Conservation (phyloP, 2,888 invertebrate genomes). For the Limnephilus rhombicus region DNA sequence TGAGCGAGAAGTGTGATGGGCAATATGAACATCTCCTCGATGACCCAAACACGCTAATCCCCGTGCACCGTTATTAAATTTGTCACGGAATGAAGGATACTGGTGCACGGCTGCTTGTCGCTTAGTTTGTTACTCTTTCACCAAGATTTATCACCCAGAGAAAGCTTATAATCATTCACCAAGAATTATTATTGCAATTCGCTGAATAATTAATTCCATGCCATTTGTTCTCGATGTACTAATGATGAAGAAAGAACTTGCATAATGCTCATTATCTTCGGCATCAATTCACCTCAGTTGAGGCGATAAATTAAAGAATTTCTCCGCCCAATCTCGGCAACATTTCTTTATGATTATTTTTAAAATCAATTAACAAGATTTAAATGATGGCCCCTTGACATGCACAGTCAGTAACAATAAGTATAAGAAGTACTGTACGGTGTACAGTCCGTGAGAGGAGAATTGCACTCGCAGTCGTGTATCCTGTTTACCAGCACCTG, state of each 20-base stretch:
- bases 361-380: slow-evolving; percentile 50
- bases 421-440: too few relatives aligned
- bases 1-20: slow-evolving; percentile 37
- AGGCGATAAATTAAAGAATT: slow-evolving; percentile 33
- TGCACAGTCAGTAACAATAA: slow-evolving; percentile 18
- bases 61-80: slow-evolving; percentile 43
- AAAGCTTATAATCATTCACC: background rate
- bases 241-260: slow-evolving; percentile 3
- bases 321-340: slow-evolving; percentile 14
- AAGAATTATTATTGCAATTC: background rate
- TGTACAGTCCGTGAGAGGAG: slow-evolving; percentile 22
- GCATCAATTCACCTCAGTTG: slow-evolving; percentile 24
- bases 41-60: slow-evolving; percentile 4
- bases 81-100: slow-evolving; percentile 39
- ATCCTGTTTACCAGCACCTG: slow-evolving; percentile 2
- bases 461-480: slow-evolving; percentile 28
- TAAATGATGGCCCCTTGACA: slow-evolving; percentile 50
- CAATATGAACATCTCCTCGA: slow-evolving; percentile 32
- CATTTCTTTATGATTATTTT: slow-evolving; percentile 42
- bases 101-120: slow-evolving; percentile 24
- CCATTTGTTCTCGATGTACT: slow-evolving; percentile 33
- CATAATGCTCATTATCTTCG: background rate
- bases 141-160: background rate
- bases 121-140: slow-evolving; percentile 4
- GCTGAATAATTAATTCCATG: background rate